Conservation (phyloP, 1,140 invertebrate species). For the Metaphire vulgaris region DNA sequence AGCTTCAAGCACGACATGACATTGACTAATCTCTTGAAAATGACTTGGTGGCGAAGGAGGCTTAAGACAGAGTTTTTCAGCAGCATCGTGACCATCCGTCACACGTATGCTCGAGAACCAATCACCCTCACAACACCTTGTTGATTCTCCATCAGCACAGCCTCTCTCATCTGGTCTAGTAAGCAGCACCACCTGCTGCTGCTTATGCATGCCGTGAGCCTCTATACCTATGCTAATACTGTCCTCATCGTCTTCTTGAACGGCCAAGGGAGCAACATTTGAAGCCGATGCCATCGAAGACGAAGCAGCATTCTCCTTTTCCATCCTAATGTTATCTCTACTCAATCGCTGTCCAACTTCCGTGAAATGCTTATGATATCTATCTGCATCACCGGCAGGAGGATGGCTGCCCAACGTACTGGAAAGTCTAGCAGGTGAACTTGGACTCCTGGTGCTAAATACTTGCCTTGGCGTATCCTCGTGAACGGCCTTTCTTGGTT, state of each 20-base stretch:
- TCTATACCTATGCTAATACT: background rate
- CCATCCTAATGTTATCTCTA: background rate
- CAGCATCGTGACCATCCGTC: too few relatives aligned
- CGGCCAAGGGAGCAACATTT: background rate
- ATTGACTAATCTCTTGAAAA: too few relatives aligned
- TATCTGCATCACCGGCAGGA: too few relatives aligned
- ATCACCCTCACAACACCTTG: background rate
- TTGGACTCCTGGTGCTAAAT: constrained; percentile 30
- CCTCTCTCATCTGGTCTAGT: background rate
- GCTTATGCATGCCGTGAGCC: background rate
- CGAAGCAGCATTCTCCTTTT: background rate
- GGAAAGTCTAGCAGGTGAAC: constrained; percentile 28
- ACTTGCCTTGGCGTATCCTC: constrained; percentile 22
- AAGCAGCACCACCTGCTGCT: background rate
- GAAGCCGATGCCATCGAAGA: background rate
- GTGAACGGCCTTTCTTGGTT: background rate
- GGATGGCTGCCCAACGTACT: background rate
- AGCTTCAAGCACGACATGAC: background rate
- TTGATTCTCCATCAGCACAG: background rate
- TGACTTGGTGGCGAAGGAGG: too few relatives aligned
- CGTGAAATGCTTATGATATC: too few relatives aligned
- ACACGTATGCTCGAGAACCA: too few relatives aligned
- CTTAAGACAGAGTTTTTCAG: too few relatives aligned
- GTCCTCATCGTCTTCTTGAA: background rate
- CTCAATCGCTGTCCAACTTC: too few relatives aligned